These are phyloP conservation scores for Eidolon helvum DNA, from an alignment of 2,113 vertebrate species.

Conservation along the genomic window DNA sequence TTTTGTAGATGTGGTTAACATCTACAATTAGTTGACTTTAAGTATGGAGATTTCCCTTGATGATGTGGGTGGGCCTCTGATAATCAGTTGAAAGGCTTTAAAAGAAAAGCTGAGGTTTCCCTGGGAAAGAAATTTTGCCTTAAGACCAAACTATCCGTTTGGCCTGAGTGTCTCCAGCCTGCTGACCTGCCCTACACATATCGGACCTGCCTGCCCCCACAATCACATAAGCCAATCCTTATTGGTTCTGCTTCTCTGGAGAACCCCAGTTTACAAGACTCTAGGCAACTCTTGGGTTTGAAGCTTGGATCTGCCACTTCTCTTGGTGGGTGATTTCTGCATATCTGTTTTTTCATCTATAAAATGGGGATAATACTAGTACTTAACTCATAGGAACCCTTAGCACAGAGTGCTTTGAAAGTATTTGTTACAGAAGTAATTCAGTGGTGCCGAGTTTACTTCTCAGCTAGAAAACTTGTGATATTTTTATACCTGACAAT, in stretches of 20 bases:
- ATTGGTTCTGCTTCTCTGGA: neutral
- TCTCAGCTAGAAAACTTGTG: conserved; percentile 21
- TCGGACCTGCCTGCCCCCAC: neutral
- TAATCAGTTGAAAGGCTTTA: neutral
- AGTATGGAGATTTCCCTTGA: neutral
- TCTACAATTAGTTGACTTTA: neutral
- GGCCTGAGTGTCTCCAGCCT: neutral
- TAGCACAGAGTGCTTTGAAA: neutral
- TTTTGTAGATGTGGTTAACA: neutral
- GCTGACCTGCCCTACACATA: neutral
- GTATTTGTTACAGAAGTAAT: neutral
- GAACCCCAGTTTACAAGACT: neutral
- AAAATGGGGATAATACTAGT: neutral
- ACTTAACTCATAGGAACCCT: neutral
- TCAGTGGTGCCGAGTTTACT: neutral
- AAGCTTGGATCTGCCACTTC: neutral
- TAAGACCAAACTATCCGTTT: neutral
- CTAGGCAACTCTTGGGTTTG: neutral
- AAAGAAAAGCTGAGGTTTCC: neutral
- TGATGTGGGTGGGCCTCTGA: neutral
- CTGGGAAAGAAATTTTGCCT: neutral
- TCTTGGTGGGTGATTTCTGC: neutral
- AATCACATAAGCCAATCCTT: neutral
- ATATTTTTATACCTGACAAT: neutral
- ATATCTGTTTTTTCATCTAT: neutral